Conservation (phyloP, 2,113 vertebrate species). For the Pterocles orientalis region DNA sequence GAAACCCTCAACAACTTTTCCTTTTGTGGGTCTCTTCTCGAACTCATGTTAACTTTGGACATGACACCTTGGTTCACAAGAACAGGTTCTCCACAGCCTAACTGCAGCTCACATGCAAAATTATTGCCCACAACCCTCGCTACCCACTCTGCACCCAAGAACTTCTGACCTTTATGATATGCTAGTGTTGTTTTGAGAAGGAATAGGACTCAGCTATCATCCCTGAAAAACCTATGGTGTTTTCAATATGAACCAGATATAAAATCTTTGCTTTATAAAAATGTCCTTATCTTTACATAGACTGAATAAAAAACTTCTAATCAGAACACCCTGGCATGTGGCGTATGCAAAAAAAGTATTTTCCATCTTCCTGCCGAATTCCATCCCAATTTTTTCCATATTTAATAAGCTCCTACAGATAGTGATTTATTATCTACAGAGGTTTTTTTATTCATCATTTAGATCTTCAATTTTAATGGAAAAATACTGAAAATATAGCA, state of each 20-base stretch:
- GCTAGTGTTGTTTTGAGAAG: background rate
- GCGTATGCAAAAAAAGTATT: background rate
- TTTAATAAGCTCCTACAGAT: background rate
- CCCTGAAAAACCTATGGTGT: background rate
- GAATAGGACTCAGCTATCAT: background rate
- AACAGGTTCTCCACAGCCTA: background rate
- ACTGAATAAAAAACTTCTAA: background rate
- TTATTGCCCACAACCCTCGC: background rate
- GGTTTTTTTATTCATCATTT: background rate
- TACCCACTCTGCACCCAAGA: background rate
- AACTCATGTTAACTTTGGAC: background rate
- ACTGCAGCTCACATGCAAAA: background rate
- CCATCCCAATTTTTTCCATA: background rate
- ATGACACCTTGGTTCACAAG: background rate
- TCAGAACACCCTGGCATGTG: background rate
- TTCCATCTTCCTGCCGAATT: background rate
- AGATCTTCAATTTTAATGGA: background rate
- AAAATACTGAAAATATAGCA: background rate
- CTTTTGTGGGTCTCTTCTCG: background rate
- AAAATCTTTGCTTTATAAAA: background rate
- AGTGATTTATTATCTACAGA: background rate
- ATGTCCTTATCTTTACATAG: background rate
- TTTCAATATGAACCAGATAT: background rate
- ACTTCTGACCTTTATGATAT: background rate
- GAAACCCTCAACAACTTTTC: background rate